phyloP scores from a whole-genome alignment of 2,888 invertebrate species.

The Hydrotaea diabolus region DNA sequence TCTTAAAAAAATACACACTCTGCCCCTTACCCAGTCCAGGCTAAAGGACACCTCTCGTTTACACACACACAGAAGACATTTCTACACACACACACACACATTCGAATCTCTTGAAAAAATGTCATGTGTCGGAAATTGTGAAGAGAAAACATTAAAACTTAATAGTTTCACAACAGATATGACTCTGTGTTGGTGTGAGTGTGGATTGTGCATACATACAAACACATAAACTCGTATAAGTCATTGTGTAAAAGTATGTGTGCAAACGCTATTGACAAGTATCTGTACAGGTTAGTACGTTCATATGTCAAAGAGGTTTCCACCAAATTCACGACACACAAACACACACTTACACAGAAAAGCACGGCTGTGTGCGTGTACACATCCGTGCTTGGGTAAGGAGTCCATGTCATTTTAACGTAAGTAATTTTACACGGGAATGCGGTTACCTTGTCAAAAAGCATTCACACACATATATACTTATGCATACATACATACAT shows the following conservation, averaged over 20 bases:
- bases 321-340: neutral
- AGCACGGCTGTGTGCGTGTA: too few species aligned
- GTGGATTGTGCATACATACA: too few species aligned
- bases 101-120: neutral
- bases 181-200: neutral
- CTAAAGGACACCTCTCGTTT: neutral
- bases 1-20: neutral
- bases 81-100: neutral
- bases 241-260: too few species aligned
- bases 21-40: neutral
- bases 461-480: neutral
- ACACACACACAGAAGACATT: too few species aligned
- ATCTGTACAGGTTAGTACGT: too few species aligned
- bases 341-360: too few species aligned
- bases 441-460: neutral
- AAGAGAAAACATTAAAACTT: slow-evolving; percentile 33
- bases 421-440: neutral
- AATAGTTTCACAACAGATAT: slow-evolving; percentile 20
- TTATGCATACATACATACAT: too few species aligned
- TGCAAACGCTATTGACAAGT: too few species aligned
- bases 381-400: neutral
- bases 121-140: slow-evolving; percentile 37
- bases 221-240: too few species aligned
- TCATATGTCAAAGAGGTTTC: slow-evolving; percentile 7
- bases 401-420: slow-evolving; percentile 11